Evolutionary conservation across 2,113 vertebrate species (phyloP), one percentile per base, ranked within the genome.

Genomic region (Oreochromis niloticus): DNA sequence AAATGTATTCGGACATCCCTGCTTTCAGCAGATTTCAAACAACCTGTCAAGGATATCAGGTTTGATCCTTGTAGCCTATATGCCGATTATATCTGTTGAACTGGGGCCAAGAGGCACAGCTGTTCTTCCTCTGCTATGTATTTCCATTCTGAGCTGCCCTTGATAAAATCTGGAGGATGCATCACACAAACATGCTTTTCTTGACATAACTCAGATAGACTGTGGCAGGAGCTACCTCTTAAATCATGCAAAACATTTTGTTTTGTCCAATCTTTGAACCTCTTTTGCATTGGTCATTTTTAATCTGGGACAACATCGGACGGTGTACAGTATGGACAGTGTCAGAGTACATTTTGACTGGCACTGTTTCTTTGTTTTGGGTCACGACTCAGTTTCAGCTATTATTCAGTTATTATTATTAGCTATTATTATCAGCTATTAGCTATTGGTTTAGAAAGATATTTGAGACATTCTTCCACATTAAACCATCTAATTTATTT

Each of bases 171-270:
- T 78, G 71, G 16, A 32, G 16, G 43, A 50, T 7, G 17, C 9
- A 32, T 50, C 71, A 50, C 71, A 19, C 2, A 78, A 78, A 78
- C 24, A 32, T 12, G 73, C 9, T 78, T 78, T 7, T 12, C 16
- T 11, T 50, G 9, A 32, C 27, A 50, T n/a, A 78, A n/a, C 46
- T 52, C 46, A 52, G 16, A 17, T 75, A 19, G 43, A 34, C 30
- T 34, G 27, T 75, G 63, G 0, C 34, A 39, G 63, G 63, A 22
- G 19, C 1, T 1, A 39, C 4, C 1, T 75, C 43, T 48, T 7
- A 66, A 66, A 66, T 66, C 10, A n/a, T 7, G 4, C 4, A 39
- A 66, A 66, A 66, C 4, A 75, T 48, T 30, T 6, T 13, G 10
- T 78, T 12, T 50, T 50, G 9, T 50, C 41, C 41, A 22, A 48